Base-by-base conservation (phyloP, 2,888 invertebrate species). In the Melanophora roralis region DNA sequence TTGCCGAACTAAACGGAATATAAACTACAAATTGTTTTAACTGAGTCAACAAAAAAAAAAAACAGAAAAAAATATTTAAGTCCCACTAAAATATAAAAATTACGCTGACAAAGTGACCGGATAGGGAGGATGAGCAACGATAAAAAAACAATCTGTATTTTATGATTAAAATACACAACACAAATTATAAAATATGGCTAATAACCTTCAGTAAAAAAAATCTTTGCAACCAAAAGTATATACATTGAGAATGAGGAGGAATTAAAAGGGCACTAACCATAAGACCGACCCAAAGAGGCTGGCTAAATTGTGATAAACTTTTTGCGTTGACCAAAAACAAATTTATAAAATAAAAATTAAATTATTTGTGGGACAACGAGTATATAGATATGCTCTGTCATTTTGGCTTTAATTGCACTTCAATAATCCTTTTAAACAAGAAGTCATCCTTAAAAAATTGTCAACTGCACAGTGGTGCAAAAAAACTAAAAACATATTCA, bases 381-480 rank as follows among this genome's bases (percentile, higher is more conserved):
- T n/a, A n/a, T n/a, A n/a, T n/a, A n/a, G n/a, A 43, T 69, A 74
- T 64, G 77, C 78, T 86, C 86, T 87, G 88, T 88, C 87, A 88
- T 88, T 87, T 87, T 84, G 84, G 85, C 87, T 88, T 80, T 88
- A 87, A 87, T 87, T 88, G 87, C 88, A 88, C 88, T 88, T 88
- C 87, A 87, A 87, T 88, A 87, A 88, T 86, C 87, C 86, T 83
- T 73, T 76, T 51, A 62, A 65, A 57, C 65, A 74, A 43, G 19
- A 68, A 51, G 19, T 55, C 49, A 14, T 16, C 27, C 9, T 16
- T 38, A 69, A 45, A 19, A 65, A 68, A 36, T 60, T 62, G 57
- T 76, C 81, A 47, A 81, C 7, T 12, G 11, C 2, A 73, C 53
- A 60, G 60, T 60, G 67, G 40, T 12, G 12, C 3, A 34, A 16